These are phyloP conservation scores for Epirrhoe tristata DNA, from an alignment of 2,888 invertebrate species.

Conservation along the genomic window DNA sequence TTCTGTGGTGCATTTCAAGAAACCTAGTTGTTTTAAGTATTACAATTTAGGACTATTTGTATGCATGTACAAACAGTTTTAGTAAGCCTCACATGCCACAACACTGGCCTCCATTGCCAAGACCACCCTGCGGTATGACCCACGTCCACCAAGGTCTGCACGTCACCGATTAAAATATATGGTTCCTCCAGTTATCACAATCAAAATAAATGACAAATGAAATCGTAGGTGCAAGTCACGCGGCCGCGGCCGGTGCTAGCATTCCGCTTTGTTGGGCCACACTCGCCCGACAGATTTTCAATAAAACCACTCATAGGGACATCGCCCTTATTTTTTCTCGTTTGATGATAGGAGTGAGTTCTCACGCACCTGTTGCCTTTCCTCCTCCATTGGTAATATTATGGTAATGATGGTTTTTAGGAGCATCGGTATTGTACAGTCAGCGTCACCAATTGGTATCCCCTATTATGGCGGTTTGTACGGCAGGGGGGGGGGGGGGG, in stretches of 20 bases:
- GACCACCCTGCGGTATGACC: conserved; percentile 27
- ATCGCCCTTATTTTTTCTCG: conserved; percentile 67
- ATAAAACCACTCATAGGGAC: conserved; percentile 76
- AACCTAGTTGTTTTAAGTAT: too few relatives aligned
- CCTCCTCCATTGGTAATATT: conserved; percentile 27
- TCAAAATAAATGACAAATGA: conserved; percentile 86
- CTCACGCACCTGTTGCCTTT: conserved; percentile 77
- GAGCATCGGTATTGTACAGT: conserved; percentile 1
- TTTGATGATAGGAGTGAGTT: conserved; percentile 60
- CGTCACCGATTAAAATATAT: conserved; percentile 57
- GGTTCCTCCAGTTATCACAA: conserved; percentile 77
- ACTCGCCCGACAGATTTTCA: conserved; percentile 73
- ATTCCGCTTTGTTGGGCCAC: conserved; percentile 73
- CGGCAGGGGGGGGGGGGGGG: too few relatives aligned
- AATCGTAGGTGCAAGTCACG: conserved; percentile 82
- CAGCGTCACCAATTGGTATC: too few relatives aligned
- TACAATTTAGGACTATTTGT: too few relatives aligned
- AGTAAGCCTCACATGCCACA: too few relatives aligned
- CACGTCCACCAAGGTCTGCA: conserved; percentile 31
- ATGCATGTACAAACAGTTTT: too few relatives aligned
- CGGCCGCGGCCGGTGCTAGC: conserved; percentile 50
- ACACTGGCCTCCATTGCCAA: neutral
- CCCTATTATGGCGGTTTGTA: too few relatives aligned
- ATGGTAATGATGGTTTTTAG: conserved; percentile 32
- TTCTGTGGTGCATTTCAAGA: too few relatives aligned